Conservation (phyloP, 2,888 invertebrate genomes). For the Ypsolopha sequella region DNA sequence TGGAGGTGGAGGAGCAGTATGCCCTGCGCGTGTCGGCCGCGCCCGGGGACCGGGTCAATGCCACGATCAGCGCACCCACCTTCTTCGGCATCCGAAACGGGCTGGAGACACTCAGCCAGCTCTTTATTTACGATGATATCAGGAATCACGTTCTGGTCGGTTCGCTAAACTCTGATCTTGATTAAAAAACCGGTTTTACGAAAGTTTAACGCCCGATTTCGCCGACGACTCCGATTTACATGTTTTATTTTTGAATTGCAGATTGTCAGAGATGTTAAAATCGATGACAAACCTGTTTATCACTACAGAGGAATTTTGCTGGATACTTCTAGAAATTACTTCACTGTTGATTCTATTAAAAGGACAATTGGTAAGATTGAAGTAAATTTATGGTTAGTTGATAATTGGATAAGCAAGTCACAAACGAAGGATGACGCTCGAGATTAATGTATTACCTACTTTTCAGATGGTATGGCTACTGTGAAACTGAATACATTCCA, state of each 20-base stretch:
- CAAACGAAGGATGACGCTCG: too few species aligned
- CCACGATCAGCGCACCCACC: slow-evolving; percentile 65
- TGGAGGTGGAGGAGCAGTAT: slow-evolving; percentile 74
- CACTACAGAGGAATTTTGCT: slow-evolving; percentile 89
- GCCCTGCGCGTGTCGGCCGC: slow-evolving; percentile 43
- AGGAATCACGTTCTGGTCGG: slow-evolving; percentile 67
- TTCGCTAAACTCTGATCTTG: neutral
- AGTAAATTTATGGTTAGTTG: neutral
- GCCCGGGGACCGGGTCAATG: slow-evolving; percentile 59
- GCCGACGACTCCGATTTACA: too few species aligned
- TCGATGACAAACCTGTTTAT: slow-evolving; percentile 86
- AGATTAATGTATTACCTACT: neutral
- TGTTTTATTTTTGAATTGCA: slow-evolving; percentile 25
- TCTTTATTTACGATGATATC: slow-evolving; percentile 77
- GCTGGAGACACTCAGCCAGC: slow-evolving; percentile 76
- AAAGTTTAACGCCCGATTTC: neutral
- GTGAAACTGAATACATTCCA: slow-evolving; percentile 95
- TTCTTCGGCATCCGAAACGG: slow-evolving; percentile 79
- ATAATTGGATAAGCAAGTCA: neutral
- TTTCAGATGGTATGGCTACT: slow-evolving; percentile 86
- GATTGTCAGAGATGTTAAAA: slow-evolving; percentile 72
- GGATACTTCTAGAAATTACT: slow-evolving; percentile 92
- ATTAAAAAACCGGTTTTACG: neutral
- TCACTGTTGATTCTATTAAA: slow-evolving; percentile 78
- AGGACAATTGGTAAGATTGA: slow-evolving; percentile 75